Evolutionary conservation across 2,888 invertebrate genomes (phyloP), one percentile per base, ranked within the genome.

Genomic region (Scaptomyza flava): DNA sequence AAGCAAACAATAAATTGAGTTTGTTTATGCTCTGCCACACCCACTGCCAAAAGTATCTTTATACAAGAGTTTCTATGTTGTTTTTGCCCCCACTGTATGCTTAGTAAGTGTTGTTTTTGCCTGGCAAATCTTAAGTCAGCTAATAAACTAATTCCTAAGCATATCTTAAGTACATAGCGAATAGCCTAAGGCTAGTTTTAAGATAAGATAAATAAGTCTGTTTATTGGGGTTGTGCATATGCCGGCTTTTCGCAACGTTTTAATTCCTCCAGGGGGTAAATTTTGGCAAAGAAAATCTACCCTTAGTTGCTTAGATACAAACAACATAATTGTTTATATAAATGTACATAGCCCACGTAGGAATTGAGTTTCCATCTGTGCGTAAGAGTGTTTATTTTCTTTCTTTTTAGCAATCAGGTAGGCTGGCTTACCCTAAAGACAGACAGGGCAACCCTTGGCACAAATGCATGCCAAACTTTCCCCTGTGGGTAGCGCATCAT

Each of bases 271-370:
- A 30, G 52, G 64, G 71, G 56, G 23, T 45, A 20, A 60, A 45
- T 23, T 36, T 36, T 36, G 23, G n/a, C 23, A 17, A 33, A 23
- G 58, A 58, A 68, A 71, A 74, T 56, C 81, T 68, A 86, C 68
- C 79, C 68, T 31, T 11, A 69, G 65, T 52, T 41, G 50, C 48
- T n/a, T 52, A 27, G 52, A 56, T 54, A 72, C 61, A 68, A 68
- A 72, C 63, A 68, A 68, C 64, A 87, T 87, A 87, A 87, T 87
- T 82, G 82, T 79, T 82, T 81, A 61, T 69, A 66, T 27, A 27
- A 27, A 27, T 78, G 70, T 63, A 41, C 17, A 41, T 41, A 58
- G 51, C 17, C 45, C 54, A 62, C 34, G 57, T 46, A 56, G 53
- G 63, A 53, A 60, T 62, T 68, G 62, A 52, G 64, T 61, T 68